Evolutionary conservation across 1,140 invertebrate genomes (phyloP), one percentile per base, ranked within the genome.

Genomic region (Euura lappo): DNA sequence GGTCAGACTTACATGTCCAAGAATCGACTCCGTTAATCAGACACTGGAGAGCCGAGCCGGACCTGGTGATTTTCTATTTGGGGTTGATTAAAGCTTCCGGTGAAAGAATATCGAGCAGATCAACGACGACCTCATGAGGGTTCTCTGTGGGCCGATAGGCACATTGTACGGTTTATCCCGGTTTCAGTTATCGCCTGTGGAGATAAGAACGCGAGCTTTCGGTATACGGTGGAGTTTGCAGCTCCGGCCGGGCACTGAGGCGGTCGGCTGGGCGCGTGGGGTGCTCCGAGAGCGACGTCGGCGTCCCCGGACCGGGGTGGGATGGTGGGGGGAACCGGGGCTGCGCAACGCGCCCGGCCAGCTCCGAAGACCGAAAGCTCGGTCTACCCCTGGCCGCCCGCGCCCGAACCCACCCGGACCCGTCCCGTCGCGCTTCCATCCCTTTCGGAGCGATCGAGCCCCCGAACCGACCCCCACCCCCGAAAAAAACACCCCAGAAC

Each of bases 181-280:
- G 28, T 28, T 28, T 28, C 28, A 28, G 28, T 28, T 28, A 28
- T 28, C 28, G 28, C 28, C 28, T 28, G 28, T 28, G 28, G 28
- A 28, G 28, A 28, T 28, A 28, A 28, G 28, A 28, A 28, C 28
- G 28, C 28, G 28, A 28, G 28, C 28, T 28, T 28, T 28, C 28
- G 28, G 28, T 28, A 28, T 28, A 28, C 51, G 51, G 51, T 8
- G 8, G 51, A n/a, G 51, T 60, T 60, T 60, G 51, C 51, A 60
- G 51, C 51, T 60, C 51, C 51, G 51, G 51, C 51, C 51, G 51
- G 51, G 51, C 51, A 60, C 51, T 60, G 51, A 60, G 51, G 51
- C 3, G 8, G 51, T 60, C 51, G 51, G 10, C 13, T n/a, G 51
- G 51, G 8, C 13, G 51, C 8, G 51, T n/a, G 10, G 51, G 51